These are phyloP conservation scores for Triplophysa siluroides DNA, from an alignment of 2,113 vertebrate genomes.

Conservation along the genomic window DNA sequence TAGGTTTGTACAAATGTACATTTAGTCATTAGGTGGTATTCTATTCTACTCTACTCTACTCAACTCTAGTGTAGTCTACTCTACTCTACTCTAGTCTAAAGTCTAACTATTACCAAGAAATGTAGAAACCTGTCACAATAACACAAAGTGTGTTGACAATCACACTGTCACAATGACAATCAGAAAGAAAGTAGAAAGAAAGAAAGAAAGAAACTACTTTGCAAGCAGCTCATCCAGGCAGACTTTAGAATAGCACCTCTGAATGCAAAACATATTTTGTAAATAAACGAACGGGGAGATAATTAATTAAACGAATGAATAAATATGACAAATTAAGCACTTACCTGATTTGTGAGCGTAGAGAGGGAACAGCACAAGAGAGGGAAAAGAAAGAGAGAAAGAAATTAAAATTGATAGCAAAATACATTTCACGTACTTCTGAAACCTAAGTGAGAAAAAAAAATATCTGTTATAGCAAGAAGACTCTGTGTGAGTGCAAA, in stretches of 20 bases:
- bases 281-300: background rate
- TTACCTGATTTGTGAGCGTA: conserved; percentile 57
- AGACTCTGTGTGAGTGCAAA: background rate
- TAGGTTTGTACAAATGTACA: no score
- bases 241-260: background rate
- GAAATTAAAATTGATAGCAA: background rate
- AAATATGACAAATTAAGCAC: conserved; percentile 31
- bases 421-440: background rate
- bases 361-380: conserved; percentile 37
- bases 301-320: background rate
- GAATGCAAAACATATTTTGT: background rate
- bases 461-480: background rate
- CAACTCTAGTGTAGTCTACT: no score
- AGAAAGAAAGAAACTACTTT: background rate
- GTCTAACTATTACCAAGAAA: no score
- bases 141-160: no score
- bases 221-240: background rate
- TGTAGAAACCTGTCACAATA: no score
- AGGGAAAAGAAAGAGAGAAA: conserved; percentile 4
- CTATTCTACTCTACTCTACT: no score
- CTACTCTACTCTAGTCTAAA: no score
- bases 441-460: background rate
- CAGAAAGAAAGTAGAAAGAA: no score
- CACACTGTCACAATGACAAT: no score
- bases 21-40: no score